phyloP scores from a whole-genome alignment of 1,140 invertebrate genomes.

The Pararge aegeria region DNA sequence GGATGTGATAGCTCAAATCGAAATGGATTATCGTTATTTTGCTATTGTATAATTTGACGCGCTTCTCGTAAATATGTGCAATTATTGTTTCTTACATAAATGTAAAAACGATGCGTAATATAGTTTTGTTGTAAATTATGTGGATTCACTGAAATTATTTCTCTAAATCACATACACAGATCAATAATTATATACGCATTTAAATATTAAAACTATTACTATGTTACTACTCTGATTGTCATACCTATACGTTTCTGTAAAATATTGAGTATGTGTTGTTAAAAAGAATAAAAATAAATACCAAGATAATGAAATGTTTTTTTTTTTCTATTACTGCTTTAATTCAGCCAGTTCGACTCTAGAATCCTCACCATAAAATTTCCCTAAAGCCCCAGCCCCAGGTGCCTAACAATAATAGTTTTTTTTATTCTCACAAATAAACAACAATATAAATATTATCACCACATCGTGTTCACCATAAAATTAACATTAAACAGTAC shows the following conservation, averaged over 20 bases:
- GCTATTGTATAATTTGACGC: slow-evolving; percentile 58
- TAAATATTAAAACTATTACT: slow-evolving; percentile 75
- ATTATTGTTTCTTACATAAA: slow-evolving; percentile 54
- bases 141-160: slow-evolving; percentile 32
- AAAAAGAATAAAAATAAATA: slow-evolving; percentile 81
- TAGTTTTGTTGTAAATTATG: slow-evolving; percentile 42
- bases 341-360: too few species aligned
- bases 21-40: slow-evolving; percentile 66
- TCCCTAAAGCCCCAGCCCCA: too few species aligned
- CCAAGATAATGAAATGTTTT: slow-evolving; percentile 47
- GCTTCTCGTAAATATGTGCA: slow-evolving; percentile 55
- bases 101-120: slow-evolving; percentile 29
- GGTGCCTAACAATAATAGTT: too few species aligned
- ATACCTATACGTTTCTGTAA: slow-evolving; percentile 81
- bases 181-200: slow-evolving; percentile 72
- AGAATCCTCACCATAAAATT: too few species aligned
- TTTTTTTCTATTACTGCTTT: slow-evolving; percentile 21
- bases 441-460: too few species aligned
- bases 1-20: slow-evolving; percentile 72
- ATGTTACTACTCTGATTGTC: slow-evolving; percentile 79
- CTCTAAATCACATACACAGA: slow-evolving; percentile 47
- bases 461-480: too few species aligned
- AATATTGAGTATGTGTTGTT: slow-evolving; percentile 81
- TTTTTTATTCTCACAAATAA: too few species aligned
- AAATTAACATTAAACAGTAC: too few species aligned